phyloP scores from a whole-genome alignment of 2,797 vertebrate genomes.

The Phoebastria nigripes region DNA sequence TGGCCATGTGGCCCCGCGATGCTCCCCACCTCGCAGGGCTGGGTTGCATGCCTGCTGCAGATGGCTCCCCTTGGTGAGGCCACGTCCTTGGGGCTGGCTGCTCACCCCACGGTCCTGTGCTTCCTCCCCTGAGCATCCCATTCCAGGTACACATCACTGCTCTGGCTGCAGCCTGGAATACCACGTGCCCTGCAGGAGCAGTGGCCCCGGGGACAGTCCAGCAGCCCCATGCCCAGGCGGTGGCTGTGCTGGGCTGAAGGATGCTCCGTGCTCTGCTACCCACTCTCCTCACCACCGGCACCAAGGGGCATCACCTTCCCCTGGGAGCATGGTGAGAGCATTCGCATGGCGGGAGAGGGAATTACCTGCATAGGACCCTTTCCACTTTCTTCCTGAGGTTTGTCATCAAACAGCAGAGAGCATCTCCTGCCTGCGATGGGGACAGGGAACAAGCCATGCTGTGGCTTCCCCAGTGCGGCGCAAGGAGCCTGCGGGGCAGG shows the following conservation, averaged over 20 bases:
- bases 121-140: not conserved
- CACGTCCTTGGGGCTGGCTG: not conserved
- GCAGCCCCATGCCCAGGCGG: not conserved
- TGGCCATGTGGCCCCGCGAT: fast-evolving
- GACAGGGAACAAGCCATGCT: not conserved
- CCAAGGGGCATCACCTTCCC: not conserved
- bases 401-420: not conserved
- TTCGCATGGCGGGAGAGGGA: not conserved
- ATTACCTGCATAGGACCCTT: not conserved
- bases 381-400: not conserved
- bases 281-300: not conserved
- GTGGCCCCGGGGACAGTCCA: not conserved
- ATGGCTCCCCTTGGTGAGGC: fast-evolving
- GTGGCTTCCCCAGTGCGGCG: fast-evolving
- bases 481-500: not conserved
- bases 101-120: fast-evolving
- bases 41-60: not conserved
- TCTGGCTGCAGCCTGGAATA: not conserved
- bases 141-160: fast-evolving
- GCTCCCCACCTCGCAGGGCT: not conserved
- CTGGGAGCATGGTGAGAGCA: fast-evolving
- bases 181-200: fast-evolving
- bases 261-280: not conserved
- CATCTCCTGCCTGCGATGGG: not conserved
- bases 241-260: not conserved